Percentiles rank a stretch among this genome's conserved stretches.
These are phyloP conservation scores for Phrynocephalus guinanensis DNA, from an alignment of 2,797 vertebrate species.

Conservation along the genomic window DNA sequence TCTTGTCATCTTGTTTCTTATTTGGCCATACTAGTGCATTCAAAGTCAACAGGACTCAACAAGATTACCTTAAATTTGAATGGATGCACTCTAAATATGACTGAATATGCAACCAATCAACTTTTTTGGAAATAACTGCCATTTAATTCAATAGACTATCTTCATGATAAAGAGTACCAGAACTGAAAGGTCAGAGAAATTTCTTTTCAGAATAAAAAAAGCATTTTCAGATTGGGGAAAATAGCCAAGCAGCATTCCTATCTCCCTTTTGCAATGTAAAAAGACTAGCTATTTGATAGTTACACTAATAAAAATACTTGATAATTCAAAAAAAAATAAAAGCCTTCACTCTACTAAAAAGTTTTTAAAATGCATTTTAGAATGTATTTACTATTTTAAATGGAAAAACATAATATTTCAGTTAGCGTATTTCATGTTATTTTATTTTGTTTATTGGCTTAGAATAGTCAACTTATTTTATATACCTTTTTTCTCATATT, in stretches of 20 bases:
- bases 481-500: no score
- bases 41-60: background rate
- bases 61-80: background rate
- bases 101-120: background rate
- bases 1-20: background rate
- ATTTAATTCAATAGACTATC: background rate
- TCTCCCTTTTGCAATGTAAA: background rate
- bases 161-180: background rate
- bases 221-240: background rate
- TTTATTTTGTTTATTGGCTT: background rate
- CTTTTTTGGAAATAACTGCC: background rate
- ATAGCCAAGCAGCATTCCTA: background rate
- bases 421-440: background rate
- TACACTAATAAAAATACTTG: background rate
- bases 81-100: background rate
- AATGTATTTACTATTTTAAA: constrained; percentile 17
- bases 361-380: background rate
- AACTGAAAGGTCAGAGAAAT: background rate
- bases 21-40: background rate
- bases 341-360: background rate
- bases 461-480: no score
- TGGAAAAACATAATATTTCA: constrained; percentile 23
- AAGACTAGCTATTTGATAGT: no score
- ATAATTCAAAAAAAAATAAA: background rate
- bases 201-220: background rate